Evolutionary conservation across 2,113 vertebrate genomes (phyloP).

Genomic region (Benitochromis conjunctus): DNA sequence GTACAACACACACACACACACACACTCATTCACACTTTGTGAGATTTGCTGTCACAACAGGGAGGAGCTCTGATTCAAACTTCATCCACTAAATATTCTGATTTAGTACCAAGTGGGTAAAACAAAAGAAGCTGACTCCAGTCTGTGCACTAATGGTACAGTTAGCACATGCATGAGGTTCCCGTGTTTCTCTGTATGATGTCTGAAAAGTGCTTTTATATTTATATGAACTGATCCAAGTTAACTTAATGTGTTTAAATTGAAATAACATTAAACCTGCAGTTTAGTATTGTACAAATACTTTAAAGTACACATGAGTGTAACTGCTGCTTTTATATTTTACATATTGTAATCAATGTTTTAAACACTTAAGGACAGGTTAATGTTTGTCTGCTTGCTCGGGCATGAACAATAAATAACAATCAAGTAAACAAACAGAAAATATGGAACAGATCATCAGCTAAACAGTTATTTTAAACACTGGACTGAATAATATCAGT

Average conservation of each 20-base stretch:
- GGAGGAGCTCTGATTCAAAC: not conserved
- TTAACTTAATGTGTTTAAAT: accelerated
- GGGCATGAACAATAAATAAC: not conserved
- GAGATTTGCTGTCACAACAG: not conserved
- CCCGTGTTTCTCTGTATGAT: not conserved
- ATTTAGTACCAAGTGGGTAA: accelerated
- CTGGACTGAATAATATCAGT: not conserved
- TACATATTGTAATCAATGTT: accelerated
- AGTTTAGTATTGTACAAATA: accelerated
- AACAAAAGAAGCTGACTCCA: not conserved
- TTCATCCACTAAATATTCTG: not conserved
- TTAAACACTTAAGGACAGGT: not conserved
- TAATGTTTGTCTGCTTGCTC: accelerated
- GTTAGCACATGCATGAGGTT: accelerated
- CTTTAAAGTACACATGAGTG: not conserved
- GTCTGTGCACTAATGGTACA: not conserved
- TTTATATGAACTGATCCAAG: not conserved
- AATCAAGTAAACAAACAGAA: accelerated
- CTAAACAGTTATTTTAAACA: not conserved
- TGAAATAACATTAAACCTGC: accelerated
- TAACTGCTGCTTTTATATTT: not conserved
- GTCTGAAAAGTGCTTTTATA: not conserved
- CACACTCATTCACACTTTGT: accelerated
- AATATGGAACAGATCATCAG: not conserved
- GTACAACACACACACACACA: accelerated